Evolutionary conservation across 1,140 invertebrate genomes (phyloP).

Genomic region (Coptotermes formosanus): DNA sequence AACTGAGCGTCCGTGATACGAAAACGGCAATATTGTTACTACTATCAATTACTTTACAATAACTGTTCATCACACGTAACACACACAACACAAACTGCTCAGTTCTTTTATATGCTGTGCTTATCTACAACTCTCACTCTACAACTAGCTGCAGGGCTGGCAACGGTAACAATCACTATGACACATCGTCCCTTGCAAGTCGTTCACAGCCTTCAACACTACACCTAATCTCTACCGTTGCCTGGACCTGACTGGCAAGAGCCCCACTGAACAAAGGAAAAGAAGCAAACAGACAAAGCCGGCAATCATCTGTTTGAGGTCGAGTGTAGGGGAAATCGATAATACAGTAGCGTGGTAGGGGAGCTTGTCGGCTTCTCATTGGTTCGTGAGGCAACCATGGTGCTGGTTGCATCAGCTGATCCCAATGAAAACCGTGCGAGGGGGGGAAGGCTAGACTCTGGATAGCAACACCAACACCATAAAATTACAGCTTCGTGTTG

Average conservation of each 20-base stretch:
- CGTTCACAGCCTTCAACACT: neutral
- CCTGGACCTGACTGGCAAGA: neutral
- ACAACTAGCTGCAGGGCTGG: neutral
- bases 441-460: neutral
- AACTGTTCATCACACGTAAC: constrained; percentile 9
- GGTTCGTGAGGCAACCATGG: constrained; percentile 5
- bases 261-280: neutral
- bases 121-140: neutral
- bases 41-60: neutral
- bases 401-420: constrained; percentile 1
- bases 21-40: neutral
- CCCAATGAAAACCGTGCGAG: neutral
- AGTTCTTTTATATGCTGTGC: neutral
- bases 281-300: neutral
- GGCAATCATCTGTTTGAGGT: constrained; percentile 14
- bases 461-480: constrained; percentile 5
- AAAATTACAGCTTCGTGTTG: neutral
- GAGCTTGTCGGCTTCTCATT: constrained; percentile 3
- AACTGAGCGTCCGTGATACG: neutral
- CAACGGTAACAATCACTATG: neutral
- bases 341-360: neutral
- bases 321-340: neutral
- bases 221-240: neutral
- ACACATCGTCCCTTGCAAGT: neutral
- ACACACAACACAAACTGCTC: neutral